A percentile compares a stretch with the other conserved stretches of the same genome.
Evolutionary conservation across 2,797 vertebrate genomes (phyloP).

Genomic region (Scolopax rusticola): DNA sequence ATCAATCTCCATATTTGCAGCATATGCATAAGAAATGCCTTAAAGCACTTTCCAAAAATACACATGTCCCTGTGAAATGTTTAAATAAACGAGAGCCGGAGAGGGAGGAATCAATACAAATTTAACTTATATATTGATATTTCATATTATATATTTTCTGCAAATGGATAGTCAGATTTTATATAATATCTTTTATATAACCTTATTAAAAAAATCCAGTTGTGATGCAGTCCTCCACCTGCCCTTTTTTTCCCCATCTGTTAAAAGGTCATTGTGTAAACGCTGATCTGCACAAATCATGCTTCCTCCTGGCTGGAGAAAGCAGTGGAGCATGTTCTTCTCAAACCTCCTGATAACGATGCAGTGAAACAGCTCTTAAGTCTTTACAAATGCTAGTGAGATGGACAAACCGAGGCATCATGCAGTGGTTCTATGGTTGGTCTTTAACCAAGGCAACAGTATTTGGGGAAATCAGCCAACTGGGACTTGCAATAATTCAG

Average conservation of each 20-base stretch:
- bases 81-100: not conserved
- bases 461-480: not conserved
- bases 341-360: not conserved
- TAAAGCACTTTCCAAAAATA: constrained; percentile 62
- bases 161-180: not conserved
- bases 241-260: not conserved
- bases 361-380: not conserved
- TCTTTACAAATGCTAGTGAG: not conserved
- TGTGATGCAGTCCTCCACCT: not conserved
- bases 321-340: not conserved
- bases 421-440: not conserved
- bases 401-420: not conserved
- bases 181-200: not conserved
- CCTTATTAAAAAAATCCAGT: not conserved
- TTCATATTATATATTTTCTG: not conserved
- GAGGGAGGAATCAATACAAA: not conserved
- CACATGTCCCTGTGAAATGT: constrained; percentile 7
- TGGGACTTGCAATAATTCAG: not conserved
- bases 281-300: not conserved
- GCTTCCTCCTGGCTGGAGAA: not conserved
- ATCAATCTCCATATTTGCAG: constrained; percentile 58
- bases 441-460: not conserved
- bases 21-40: constrained; percentile 59
- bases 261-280: not conserved
- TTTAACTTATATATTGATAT: not conserved